Evolutionary conservation across 2,113 vertebrate species (phyloP), one percentile per base, ranked within the genome.

Genomic region (Colinus virginianus): DNA sequence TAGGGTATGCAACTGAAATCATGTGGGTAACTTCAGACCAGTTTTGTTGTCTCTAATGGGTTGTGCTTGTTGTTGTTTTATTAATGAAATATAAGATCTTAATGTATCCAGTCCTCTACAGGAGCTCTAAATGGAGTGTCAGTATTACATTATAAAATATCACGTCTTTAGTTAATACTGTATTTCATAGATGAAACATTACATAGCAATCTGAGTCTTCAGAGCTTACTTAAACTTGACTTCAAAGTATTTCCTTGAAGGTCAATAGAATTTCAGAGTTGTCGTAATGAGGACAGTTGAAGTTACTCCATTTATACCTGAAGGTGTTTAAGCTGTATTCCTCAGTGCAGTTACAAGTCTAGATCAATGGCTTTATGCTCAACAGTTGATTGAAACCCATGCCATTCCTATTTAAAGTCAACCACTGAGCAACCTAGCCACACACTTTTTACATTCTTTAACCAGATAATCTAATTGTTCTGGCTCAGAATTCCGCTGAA

Each of bases 391-490:
- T n/a, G 6, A 86, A 91, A 95, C 61, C 7, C 46, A 45, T 15
- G 64, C 85, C 69, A 13, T 74, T 56, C 23, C 46, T 32, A 19
- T 85, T 87, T 90, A 42, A 78, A 75, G 56, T 86, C 56, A 78
- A 43, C 40, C 58, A 45, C 45, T 76, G 63, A 64, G 38, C 61
- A 75, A 80, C 71, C 23, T 56, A 83, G 36, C 67, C 64, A 45
- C 45, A 23, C 34, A 34, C 28, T n/a, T 91, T 80, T 86, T 80
- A 23, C 34, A 13, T 92, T 79, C 72, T 87, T 92, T 93, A 74
- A 90, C 78, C 78, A 66, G 59, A 91, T 87, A 77, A 66, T 79
- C 28, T 85, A 72, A 83, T 85, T 85, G 90, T 90, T 94, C 76
- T 92, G 61, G 32, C 34, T 85, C 51, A 48, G 38, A 87, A 89